Evolutionary conservation across 2,113 vertebrate species (phyloP).

Genomic region (Piprites chloris): DNA sequence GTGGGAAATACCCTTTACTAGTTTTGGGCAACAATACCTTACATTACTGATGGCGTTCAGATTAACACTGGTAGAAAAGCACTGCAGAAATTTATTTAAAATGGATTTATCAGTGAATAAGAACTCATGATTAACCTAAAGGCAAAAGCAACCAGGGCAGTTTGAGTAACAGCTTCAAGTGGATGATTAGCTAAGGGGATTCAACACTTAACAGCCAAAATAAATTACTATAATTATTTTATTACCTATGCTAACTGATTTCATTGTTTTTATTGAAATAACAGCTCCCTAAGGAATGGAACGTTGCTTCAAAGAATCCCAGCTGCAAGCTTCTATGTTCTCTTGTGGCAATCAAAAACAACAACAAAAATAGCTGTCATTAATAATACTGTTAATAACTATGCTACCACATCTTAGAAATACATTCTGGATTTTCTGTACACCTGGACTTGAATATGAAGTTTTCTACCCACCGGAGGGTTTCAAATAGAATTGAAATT

Average conservation of each 20-base stretch:
- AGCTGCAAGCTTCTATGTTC: slow-evolving; percentile 54
- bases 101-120: slow-evolving; percentile 59
- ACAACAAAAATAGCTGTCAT: slow-evolving; percentile 66
- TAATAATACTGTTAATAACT: slow-evolving; percentile 48
- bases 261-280: slow-evolving; percentile 77
- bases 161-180: slow-evolving; percentile 73
- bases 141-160: slow-evolving; percentile 63
- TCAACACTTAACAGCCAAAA: slow-evolving; percentile 76
- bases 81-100: slow-evolving; percentile 63
- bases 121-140: slow-evolving; percentile 68
- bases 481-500: slow-evolving; percentile 37
- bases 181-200: slow-evolving; percentile 77
- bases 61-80: slow-evolving; percentile 20
- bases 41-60: not conserved
- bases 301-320: slow-evolving; percentile 63
- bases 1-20: slow-evolving; percentile 11
- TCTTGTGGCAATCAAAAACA: slow-evolving; percentile 65
- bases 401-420: slow-evolving; percentile 13
- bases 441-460: slow-evolving; percentile 49
- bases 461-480: not conserved
- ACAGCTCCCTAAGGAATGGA: slow-evolving; percentile 69
- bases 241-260: slow-evolving; percentile 80
- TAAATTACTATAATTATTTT: slow-evolving; percentile 81
- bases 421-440: not conserved
- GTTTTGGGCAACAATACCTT: slow-evolving; percentile 12